Conservation (phyloP, 1,140 invertebrate species). For the Drosophila oshimai region DNA sequence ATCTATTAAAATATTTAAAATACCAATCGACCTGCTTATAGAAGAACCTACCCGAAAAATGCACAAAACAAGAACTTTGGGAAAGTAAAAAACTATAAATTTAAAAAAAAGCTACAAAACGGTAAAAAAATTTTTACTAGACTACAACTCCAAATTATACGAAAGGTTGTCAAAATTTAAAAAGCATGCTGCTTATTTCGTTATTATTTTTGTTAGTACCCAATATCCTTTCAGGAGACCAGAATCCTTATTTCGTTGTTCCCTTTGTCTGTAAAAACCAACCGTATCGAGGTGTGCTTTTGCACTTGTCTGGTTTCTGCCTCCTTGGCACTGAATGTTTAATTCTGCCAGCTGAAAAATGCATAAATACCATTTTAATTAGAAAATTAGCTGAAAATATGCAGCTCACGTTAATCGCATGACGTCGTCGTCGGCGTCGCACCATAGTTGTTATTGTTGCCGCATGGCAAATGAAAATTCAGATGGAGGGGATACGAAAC, state of each 20-base stretch:
- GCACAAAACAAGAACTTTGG: too few species aligned
- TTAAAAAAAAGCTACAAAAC: not conserved
- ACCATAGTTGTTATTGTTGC: constrained; percentile 37
- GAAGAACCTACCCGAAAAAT: not conserved
- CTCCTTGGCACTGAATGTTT: constrained; percentile 46
- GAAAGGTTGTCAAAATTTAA: not conserved
- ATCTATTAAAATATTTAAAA: not conserved
- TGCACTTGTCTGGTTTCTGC: not conserved
- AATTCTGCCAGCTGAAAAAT: constrained; percentile 71
- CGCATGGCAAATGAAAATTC: constrained; percentile 2
- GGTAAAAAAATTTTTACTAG: not conserved
- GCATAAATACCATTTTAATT: constrained; percentile 82
- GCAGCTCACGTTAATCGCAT: constrained; percentile 82
- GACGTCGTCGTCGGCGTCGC: constrained; percentile 32
- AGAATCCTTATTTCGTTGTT: not conserved
- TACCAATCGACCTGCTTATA: too few species aligned
- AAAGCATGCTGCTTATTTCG: not conserved
- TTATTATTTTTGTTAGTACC: not conserved
- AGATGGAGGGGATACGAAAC: not conserved
- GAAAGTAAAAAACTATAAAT: not conserved
- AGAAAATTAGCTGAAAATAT: constrained; percentile 82
- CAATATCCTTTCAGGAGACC: not conserved
- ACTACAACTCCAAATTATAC: not conserved
- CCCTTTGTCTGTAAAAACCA: not conserved
- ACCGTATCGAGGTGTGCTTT: not conserved